These are phyloP conservation scores for Papilio glaucus DNA, from an alignment of 1,140 invertebrate genomes.

Conservation along the genomic window DNA sequence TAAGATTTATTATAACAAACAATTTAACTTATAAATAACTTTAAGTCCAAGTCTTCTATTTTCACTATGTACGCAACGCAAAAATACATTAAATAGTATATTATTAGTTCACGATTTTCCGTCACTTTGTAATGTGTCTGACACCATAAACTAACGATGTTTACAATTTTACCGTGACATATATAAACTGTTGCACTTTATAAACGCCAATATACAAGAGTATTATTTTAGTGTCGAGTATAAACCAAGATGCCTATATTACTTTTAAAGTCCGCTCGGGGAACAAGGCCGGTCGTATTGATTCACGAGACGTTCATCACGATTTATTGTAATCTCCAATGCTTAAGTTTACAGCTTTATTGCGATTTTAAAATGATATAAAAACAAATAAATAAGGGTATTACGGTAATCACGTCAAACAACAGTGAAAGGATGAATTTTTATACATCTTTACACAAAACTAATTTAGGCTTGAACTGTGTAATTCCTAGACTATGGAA, in stretches of 20 bases:
- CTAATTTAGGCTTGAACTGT: no score
- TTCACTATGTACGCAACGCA: no score
- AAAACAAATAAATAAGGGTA: not conserved
- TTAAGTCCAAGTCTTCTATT: not conserved
- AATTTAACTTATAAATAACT: no score
- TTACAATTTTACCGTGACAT: not conserved
- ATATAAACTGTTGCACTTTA: slow-evolving; percentile 17
- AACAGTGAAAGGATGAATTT: no score
- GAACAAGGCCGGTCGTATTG: slow-evolving; percentile 17
- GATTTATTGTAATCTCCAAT: not conserved
- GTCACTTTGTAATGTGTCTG: no score
- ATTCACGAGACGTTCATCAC: slow-evolving; percentile 21
- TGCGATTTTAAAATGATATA: not conserved
- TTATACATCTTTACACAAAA: no score
- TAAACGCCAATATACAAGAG: slow-evolving; percentile 20
- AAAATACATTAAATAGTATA: not conserved
- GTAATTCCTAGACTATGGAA: no score
- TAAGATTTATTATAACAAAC: no score
- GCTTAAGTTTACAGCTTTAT: slow-evolving; percentile 9
- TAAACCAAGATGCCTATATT: not conserved
- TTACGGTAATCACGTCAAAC: no score
- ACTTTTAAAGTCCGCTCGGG: slow-evolving; percentile 30
- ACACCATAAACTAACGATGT: not conserved
- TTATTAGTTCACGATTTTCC: no score
- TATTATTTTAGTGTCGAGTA: slow-evolving; percentile 4